Conservation (phyloP, 2,888 invertebrate species). For the Plutella xylostella region DNA sequence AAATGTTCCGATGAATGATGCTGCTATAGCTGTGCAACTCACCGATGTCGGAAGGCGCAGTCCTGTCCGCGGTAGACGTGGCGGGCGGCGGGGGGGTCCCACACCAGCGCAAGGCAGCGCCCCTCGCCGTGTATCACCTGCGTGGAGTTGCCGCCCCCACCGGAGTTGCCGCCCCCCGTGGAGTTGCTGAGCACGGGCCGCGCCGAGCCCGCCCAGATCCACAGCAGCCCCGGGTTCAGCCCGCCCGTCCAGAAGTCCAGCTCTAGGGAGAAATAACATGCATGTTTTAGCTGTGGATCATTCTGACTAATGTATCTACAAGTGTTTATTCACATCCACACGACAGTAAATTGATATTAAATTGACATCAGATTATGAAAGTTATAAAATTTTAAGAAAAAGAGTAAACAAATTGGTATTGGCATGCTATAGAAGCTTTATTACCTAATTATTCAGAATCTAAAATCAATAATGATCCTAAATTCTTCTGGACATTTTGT, state of each 20-base stretch:
- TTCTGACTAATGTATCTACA: too few species aligned
- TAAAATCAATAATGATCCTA: too few species aligned
- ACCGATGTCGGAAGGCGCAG: slow-evolving; percentile 72
- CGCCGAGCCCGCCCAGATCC: slow-evolving; percentile 90
- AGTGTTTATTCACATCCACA: too few species aligned
- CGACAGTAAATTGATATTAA: too few species aligned
- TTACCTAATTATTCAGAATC: too few species aligned
- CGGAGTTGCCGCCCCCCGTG: slow-evolving; percentile 18
- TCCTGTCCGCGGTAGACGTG: slow-evolving; percentile 80
- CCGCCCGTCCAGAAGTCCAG: slow-evolving; percentile 87
- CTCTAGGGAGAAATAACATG: slow-evolving; percentile 47
- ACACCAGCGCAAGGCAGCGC: slow-evolving; percentile 77
- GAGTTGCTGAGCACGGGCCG: slow-evolving; percentile 73
- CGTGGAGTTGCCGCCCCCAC: slow-evolving; percentile 11
- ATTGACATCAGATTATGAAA: too few species aligned
- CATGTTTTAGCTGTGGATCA: too few species aligned
- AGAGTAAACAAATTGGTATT: too few species aligned
- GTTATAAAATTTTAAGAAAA: too few species aligned
- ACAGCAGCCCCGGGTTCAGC: slow-evolving; percentile 84
- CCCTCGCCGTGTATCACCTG: slow-evolving; percentile 69
- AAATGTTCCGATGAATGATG: too few species aligned
- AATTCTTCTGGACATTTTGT: too few species aligned
- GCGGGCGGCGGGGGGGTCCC: slow-evolving; percentile 70
- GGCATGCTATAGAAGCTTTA: too few species aligned
- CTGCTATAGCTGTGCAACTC: neutral